A percentile compares a stretch with the other conserved stretches of the same genome.
phyloP scores from a whole-genome alignment of 2,888 invertebrate genomes.

The Sinhomidia bicolor region DNA sequence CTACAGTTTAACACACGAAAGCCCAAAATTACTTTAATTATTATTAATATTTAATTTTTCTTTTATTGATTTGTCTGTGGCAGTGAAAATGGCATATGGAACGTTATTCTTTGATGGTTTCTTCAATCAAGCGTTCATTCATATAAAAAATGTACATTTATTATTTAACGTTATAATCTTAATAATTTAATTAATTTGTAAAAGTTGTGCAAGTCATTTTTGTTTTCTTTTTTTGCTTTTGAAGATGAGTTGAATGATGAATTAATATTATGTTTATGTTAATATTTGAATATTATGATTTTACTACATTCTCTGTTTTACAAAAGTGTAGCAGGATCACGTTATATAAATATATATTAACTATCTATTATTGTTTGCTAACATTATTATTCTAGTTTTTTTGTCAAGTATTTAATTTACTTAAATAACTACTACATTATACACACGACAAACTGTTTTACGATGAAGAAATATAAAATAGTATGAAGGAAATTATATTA shows the following conservation, averaged over 20 bases:
- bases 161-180: constrained; percentile 40
- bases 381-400: constrained; percentile 57
- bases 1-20: background rate
- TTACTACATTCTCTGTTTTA: constrained; percentile 28
- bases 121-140: constrained; percentile 2
- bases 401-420: constrained; percentile 65
- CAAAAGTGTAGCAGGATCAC: background rate
- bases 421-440: constrained; percentile 28
- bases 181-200: constrained; percentile 40
- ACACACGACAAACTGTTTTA: constrained; percentile 44
- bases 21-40: background rate
- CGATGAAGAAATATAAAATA: constrained; percentile 25
- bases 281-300: background rate
- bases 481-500: constrained; percentile 35
- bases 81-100: constrained; percentile 45
- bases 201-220: constrained; percentile 60
- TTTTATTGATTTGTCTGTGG: constrained; percentile 39
- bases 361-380: constrained; percentile 63
- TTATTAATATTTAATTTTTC: background rate
- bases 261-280: background rate
- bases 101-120: constrained; percentile 39
- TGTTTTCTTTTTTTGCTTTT: constrained; percentile 45
- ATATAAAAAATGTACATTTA: constrained; percentile 6
- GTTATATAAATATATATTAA: too few species aligned
- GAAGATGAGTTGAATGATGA: constrained; percentile 29